phyloP scores from a whole-genome alignment of 2,113 vertebrate genomes.

The Microcebus lehilahytsara region DNA sequence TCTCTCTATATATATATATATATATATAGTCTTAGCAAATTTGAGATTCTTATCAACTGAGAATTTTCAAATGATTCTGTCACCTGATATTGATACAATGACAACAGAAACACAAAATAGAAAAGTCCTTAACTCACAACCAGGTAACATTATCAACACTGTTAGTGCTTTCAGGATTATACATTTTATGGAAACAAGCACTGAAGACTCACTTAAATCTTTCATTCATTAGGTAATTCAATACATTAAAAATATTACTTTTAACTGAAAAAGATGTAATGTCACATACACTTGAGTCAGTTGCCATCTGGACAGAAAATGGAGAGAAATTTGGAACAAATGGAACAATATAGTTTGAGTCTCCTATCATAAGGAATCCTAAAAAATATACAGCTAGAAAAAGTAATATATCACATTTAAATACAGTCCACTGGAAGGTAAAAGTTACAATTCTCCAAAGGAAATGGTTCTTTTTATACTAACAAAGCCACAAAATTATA shows the following conservation, averaged over 20 bases:
- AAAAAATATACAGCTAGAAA: background rate
- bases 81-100: background rate
- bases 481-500: background rate
- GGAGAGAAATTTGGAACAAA: slow-evolving; percentile 15
- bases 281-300: background rate
- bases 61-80: background rate
- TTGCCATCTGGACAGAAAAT: slow-evolving; percentile 6
- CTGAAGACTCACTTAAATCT: background rate
- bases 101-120: background rate
- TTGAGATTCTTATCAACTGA: background rate
- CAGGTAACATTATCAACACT: background rate
- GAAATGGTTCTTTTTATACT: background rate
- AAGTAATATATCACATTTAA: background rate
- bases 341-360: background rate
- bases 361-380: background rate
- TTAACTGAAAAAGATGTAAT: slow-evolving; percentile 11
- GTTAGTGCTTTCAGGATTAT: background rate
- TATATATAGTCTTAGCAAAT: background rate
- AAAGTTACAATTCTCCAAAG: background rate
- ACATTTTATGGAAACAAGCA: background rate
- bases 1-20: no score
- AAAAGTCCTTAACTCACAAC: background rate
- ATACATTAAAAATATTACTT: background rate
- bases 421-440: background rate
- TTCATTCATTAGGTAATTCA: slow-evolving; percentile 1